Evolutionary conservation across 2,888 invertebrate species (phyloP).

Genomic region (Drosophila kokeensis): DNA sequence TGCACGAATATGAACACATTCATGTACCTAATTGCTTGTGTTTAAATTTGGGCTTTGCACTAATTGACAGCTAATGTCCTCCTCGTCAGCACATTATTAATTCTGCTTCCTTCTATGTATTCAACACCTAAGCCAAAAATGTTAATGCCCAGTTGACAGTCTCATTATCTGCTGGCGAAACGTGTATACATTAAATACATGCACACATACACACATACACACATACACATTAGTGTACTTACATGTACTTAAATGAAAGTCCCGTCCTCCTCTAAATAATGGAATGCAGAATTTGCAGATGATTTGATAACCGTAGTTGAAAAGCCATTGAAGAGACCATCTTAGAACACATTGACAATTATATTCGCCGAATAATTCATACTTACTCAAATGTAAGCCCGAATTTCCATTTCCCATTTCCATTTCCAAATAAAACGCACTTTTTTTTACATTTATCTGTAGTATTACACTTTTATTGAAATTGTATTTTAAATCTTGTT

Average conservation of each 20-base stretch:
- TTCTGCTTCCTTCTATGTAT: not conserved
- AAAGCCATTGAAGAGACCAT: not conserved
- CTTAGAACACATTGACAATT: not conserved
- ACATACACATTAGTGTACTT: not conserved
- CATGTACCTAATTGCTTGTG: slow-evolving; percentile 1
- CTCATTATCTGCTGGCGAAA: slow-evolving; percentile 8
- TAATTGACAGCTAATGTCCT: slow-evolving; percentile 10
- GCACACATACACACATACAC: not conserved
- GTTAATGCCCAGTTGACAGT: slow-evolving; percentile 9
- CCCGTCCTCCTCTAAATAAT: not conserved
- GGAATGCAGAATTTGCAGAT: not conserved
- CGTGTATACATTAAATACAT: slow-evolving; percentile 7
- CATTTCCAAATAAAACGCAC: not conserved
- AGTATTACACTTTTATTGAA: slow-evolving; percentile 62
- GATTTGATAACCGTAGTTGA: not conserved
- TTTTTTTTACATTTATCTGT: slow-evolving; percentile 1
- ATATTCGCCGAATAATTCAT: not conserved
- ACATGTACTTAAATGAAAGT: not conserved
- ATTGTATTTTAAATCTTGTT: slow-evolving; percentile 36
- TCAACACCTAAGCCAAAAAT: slow-evolving; percentile 4
- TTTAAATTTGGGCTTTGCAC: not conserved
- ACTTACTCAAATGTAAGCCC: not conserved
- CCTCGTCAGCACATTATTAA: slow-evolving; percentile 12
- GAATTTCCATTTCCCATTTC: not conserved
- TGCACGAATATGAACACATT: not conserved